Base-by-base conservation (phyloP, 2,888 invertebrate genomes). In the Frankliniella intonsa region DNA sequence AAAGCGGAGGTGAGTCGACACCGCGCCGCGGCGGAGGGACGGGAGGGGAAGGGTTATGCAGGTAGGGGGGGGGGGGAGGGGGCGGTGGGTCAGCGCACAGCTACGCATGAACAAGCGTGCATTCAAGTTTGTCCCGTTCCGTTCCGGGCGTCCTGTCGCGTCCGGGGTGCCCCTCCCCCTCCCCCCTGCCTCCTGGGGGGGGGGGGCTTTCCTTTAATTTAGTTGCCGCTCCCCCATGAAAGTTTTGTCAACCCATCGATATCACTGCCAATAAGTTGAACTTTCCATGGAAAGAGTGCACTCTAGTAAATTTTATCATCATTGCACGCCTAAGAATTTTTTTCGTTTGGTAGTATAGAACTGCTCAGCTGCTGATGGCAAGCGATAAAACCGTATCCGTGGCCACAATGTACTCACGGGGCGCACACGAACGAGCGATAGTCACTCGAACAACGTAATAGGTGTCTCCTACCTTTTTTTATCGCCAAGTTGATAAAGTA, bases 121-220 rank as follows among this genome's bases (percentile, higher is more conserved):
- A 76, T 76, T 76, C 69, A 76, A 76, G 69, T 76, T 76, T 76
- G 69, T 76, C 69, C 69, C 69, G 69, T 76, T 76, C 69, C 25
- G 69, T 76, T 76, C 69, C 69, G 69, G 22, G 69, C 69, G 69
- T 76, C 69, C 69, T 62, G 62, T 55, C 55, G 55, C 55, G 55
- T 62, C 62, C 62, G 62, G 62, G 62, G 62, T n/a, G n/a, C 62
- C 17, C n/a, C 69, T 69, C 69, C n/a, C 22, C n/a, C 69, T 69
- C 69, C 5, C 14, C 19, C 14, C 14, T 55, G 14, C 14, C 17
- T 55, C n/a, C n/a, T n/a, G n/a, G n/a, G n/a, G n/a, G n/a, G n/a
- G n/a, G n/a, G n/a, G n/a, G n/a, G n/a, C n/a, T n/a, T n/a, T n/a
- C n/a, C n/a, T 38, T 38, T 38, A 3, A 38, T 38, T 38, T 5